Evolutionary conservation across 2,888 invertebrate genomes (phyloP), one percentile per base, ranked within the genome.

Genomic region (Nasonia oneida): DNA sequence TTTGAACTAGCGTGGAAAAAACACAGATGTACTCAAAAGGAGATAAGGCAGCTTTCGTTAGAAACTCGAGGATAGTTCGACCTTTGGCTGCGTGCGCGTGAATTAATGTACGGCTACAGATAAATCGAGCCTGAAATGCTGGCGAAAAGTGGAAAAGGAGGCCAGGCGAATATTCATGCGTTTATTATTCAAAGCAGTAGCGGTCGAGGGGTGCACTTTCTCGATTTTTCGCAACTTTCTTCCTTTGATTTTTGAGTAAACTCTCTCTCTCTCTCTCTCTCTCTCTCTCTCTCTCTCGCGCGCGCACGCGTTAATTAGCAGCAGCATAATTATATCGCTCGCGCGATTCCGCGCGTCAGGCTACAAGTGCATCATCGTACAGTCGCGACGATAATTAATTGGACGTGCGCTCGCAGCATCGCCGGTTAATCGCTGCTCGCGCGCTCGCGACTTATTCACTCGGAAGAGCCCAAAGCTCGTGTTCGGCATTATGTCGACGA

Each of bases 371-470:
- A 50, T 18, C 61, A 74, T 80, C 73, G 86, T 71, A 80, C 67
- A 67, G 42, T 53, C 61, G 76, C 82, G 81, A 86, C 83, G 86
- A 88, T 88, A 88, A 88, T 88, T 88, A 86, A 88, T 88, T 87
- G 84, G 82, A 79, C 53, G 84, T 42, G 47, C 57, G 71, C 53
- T 64, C 77, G 73, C 53, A 70, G 83, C 75, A 85, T 84, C 82
- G 82, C 73, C 82, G 82, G 79, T 76, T 87, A 84, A 87, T 82
- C 84, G 84, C 14, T 83, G 39, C 82, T 53, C n/a, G 50, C 57
- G 50, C 18, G 42, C 79, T 37, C 64, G 39, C 23, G 39, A 75
- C 70, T 83, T 47, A 61, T 80, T 84, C 86, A 53, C 64, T 82
- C 39, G 82, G 81, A 86, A 80, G 78, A 37, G 47, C 18, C 39